Conservation (phyloP, 2,797 vertebrate species). For the Apogon talboti region DNA sequence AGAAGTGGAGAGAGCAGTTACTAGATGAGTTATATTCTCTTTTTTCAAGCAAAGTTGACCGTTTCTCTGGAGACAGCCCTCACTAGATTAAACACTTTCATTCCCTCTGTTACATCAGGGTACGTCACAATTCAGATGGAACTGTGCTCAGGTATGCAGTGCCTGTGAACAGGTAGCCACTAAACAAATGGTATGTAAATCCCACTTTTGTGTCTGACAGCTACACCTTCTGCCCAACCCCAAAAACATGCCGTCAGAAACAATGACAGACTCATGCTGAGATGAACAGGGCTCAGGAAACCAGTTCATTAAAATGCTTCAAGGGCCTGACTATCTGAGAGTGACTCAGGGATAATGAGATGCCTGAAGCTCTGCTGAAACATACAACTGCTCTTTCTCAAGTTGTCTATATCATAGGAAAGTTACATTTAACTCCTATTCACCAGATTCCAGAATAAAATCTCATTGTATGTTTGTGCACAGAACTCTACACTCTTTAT, state of each 20-base stretch:
- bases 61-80: background rate
- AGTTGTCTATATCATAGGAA: too few relatives aligned
- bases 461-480: too few relatives aligned
- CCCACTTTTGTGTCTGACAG: constrained; percentile 14
- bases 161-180: constrained; percentile 1
- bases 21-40: constrained; percentile 27
- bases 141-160: constrained; percentile 9
- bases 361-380: background rate
- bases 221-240: constrained; percentile 6
- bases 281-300: constrained; percentile 1
- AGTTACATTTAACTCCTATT: too few relatives aligned
- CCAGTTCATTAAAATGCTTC: constrained; percentile 41
- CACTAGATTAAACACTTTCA: constrained; percentile 10
- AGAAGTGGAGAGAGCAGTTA: constrained; percentile 27
- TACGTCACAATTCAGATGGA: constrained; percentile 16
- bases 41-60: constrained; percentile 9
- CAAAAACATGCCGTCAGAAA: constrained; percentile 24
- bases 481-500: too few relatives aligned
- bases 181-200: constrained; percentile 44
- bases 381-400: background rate
- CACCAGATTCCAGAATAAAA: too few relatives aligned
- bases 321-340: background rate
- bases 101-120: background rate
- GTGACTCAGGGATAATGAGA: constrained; percentile 14
- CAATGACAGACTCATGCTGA: constrained; percentile 28